phyloP scores from a whole-genome alignment of 2,888 invertebrate species.

The Cacoxenus indagator region DNA sequence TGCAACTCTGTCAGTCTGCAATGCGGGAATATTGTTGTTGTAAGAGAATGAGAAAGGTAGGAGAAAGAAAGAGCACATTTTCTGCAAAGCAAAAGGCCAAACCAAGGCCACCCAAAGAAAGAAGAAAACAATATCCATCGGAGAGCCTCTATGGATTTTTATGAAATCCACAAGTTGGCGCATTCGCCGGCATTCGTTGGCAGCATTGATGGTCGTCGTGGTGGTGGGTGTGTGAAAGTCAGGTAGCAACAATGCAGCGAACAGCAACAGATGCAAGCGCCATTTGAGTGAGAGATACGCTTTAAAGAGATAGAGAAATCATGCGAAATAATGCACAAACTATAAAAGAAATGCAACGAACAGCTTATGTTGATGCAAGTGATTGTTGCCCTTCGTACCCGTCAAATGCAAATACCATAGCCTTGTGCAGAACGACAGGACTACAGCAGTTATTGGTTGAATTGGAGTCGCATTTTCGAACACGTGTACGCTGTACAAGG shows the following conservation, averaged over 20 bases:
- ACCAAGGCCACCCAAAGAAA: too few relatives aligned
- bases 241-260: background rate
- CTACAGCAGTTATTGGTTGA: conserved; percentile 31
- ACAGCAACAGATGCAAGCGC: conserved; percentile 54
- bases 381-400: background rate
- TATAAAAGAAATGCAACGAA: conserved; percentile 13
- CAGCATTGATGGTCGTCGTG: background rate
- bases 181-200: conserved; percentile 18
- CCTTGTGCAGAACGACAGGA: conserved; percentile 20
- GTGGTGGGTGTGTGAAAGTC: background rate
- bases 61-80: too few relatives aligned
- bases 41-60: too few relatives aligned
- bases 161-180: conserved; percentile 46
- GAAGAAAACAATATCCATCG: background rate
- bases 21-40: too few relatives aligned
- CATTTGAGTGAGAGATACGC: background rate
- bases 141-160: background rate
- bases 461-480: background rate
- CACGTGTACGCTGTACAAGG: conserved; percentile 29
- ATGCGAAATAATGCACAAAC: background rate
- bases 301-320: background rate
- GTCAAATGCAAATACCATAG: background rate
- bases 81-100: background rate
- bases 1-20: too few relatives aligned
- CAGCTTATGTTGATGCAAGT: conserved; percentile 39